Evolutionary conservation across 2,888 invertebrate species (phyloP).

Genomic region (Drosophila paranaensis): DNA sequence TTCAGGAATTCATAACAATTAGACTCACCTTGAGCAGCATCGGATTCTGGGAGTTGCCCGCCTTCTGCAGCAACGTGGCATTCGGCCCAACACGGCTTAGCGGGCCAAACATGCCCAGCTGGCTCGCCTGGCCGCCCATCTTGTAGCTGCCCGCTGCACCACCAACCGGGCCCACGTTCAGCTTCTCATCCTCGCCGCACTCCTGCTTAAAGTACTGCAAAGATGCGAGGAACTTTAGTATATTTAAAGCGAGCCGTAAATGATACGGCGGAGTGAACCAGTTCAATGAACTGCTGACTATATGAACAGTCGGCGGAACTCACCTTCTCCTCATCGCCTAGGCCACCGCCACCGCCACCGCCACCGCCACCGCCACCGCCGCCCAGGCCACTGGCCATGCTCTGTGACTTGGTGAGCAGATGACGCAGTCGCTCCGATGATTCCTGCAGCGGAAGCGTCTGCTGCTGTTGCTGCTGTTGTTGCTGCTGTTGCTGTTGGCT

Average conservation of each 20-base stretch:
- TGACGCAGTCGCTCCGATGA: slow-evolving; percentile 86
- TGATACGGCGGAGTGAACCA: not conserved
- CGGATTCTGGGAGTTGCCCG: slow-evolving; percentile 86
- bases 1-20: no score
- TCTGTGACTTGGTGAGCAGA: slow-evolving; percentile 84
- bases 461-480: slow-evolving; percentile 54
- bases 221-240: no score
- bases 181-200: slow-evolving; percentile 82
- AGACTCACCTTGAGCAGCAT: slow-evolving; percentile 88
- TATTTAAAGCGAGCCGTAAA: not conserved
- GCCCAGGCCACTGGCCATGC: slow-evolving; percentile 55
- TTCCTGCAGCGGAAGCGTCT: slow-evolving; percentile 73
- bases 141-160: slow-evolving; percentile 64
- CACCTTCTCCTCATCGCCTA: slow-evolving; percentile 82
- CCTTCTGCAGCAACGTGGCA: slow-evolving; percentile 69
- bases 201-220: slow-evolving; percentile 81
- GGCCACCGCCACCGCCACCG: slow-evolving; percentile 12
- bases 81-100: slow-evolving; percentile 41
- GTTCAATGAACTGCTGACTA: not conserved
- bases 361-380: slow-evolving; percentile 10
- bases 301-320: not conserved
- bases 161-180: slow-evolving; percentile 40
- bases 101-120: slow-evolving; percentile 56
- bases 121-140: slow-evolving; percentile 60
- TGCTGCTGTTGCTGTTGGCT: slow-evolving; percentile 49